Percentiles rank a stretch among this genome's conserved stretches.
These are phyloP conservation scores for Lepidostoma basale DNA, from an alignment of 1,140 invertebrate genomes.

Conservation along the genomic window DNA sequence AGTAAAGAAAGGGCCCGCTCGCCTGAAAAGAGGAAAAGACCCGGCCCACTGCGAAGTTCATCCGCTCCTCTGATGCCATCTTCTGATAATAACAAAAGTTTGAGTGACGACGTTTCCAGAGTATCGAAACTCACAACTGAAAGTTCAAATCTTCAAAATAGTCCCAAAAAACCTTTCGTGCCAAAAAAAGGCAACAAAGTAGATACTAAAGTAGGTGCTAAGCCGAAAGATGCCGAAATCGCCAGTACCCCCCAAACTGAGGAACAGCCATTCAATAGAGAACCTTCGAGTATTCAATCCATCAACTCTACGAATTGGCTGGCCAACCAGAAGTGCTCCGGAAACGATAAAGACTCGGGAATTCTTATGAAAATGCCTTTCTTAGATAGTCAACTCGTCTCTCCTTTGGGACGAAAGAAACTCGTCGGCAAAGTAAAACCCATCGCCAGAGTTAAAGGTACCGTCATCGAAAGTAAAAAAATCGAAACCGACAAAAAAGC, in stretches of 20 bases:
- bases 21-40: slow-evolving; percentile 38
- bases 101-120: slow-evolving; percentile 12
- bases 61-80: slow-evolving; percentile 41
- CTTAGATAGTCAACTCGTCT: slow-evolving; percentile 30
- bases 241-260: neutral
- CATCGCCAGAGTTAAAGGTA: slow-evolving; percentile 60
- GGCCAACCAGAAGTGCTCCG: neutral
- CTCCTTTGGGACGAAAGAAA: slow-evolving; percentile 50
- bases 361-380: slow-evolving; percentile 35
- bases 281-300: slow-evolving; percentile 3
- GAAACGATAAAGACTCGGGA: slow-evolving; percentile 16
- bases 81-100: slow-evolving; percentile 6
- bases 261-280: slow-evolving; percentile 1
- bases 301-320: slow-evolving; percentile 18
- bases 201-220: slow-evolving; percentile 8
- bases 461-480: slow-evolving; percentile 57
- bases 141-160: neutral
- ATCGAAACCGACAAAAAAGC: slow-evolving; percentile 54
- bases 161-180: neutral
- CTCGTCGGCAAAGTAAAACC: slow-evolving; percentile 57
- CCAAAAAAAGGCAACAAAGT: slow-evolving; percentile 22
- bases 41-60: slow-evolving; percentile 35
- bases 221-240: slow-evolving; percentile 32
- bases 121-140: slow-evolving; percentile 34
- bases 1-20: slow-evolving; percentile 41